A percentile compares a stretch with the other conserved stretches of the same genome.
Evolutionary conservation across 2,797 vertebrate genomes (phyloP).

Genomic region (Oophaga sylvatica): DNA sequence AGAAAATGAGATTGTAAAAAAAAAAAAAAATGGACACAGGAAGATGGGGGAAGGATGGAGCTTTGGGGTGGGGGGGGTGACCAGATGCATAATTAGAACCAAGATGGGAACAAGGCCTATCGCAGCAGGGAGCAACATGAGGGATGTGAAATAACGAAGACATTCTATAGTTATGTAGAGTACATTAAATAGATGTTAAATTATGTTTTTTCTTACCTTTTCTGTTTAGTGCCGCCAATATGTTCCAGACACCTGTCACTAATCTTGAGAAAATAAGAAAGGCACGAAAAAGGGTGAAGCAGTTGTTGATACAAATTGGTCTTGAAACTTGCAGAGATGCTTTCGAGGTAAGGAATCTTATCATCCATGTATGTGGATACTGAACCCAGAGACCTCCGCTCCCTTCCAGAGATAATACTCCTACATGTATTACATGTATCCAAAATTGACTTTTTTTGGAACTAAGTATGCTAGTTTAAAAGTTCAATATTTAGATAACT

Average conservation of each 20-base stretch:
- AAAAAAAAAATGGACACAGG: no score
- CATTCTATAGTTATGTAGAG: background rate
- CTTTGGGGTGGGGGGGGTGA: no score
- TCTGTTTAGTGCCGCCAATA: slow-evolving; percentile 71
- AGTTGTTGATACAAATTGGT: slow-evolving; percentile 90
- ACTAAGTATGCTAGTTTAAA: background rate
- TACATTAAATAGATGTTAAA: background rate
- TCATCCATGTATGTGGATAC: background rate
- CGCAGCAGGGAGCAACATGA: no score
- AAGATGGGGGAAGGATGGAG: no score
- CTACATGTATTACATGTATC: background rate
- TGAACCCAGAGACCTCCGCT: background rate
- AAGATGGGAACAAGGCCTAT: background rate
- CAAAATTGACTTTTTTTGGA: background rate
- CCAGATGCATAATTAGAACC: background rate
- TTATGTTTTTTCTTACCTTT: background rate
- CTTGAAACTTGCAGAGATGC: slow-evolving; percentile 85
- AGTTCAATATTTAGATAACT: no score
- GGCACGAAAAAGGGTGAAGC: slow-evolving; percentile 91
- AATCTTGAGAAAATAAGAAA: slow-evolving; percentile 94
- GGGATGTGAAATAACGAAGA: background rate
- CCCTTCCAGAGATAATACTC: background rate
- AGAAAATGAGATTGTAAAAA: no score
- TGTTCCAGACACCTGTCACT: slow-evolving; percentile 95
- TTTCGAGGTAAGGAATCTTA: slow-evolving; percentile 72